Evolutionary conservation across 2,888 invertebrate genomes (phyloP).

Genomic region (Ypsolopha sequella): DNA sequence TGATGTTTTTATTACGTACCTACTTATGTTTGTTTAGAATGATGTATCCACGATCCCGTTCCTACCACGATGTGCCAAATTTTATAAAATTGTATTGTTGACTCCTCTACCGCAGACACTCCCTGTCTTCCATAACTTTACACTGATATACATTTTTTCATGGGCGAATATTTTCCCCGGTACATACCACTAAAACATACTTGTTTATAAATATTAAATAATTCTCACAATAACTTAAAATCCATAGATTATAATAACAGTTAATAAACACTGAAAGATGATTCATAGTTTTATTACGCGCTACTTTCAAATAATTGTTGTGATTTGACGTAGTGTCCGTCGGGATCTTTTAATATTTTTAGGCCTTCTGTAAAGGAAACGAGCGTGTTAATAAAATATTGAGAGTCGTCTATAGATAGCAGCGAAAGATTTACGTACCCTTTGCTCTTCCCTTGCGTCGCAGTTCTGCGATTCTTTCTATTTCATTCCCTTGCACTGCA

Average conservation of each 20-base stretch:
- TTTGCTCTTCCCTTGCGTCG: conserved; percentile 54
- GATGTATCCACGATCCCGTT: conserved; percentile 35
- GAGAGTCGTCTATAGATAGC: neutral
- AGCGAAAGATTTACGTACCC: conserved; percentile 23
- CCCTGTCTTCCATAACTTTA: conserved; percentile 60
- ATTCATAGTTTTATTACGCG: conserved; percentile 21
- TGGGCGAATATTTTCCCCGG: conserved; percentile 12
- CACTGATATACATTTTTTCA: conserved; percentile 14
- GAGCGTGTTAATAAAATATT: neutral
- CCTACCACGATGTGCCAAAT: conserved; percentile 59
- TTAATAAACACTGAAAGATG: conserved; percentile 55
- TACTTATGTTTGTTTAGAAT: neutral
- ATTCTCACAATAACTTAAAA: conserved; percentile 61
- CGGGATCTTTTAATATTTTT: conserved; percentile 44
- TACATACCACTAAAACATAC: conserved; percentile 34
- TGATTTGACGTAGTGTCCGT: conserved; percentile 32
- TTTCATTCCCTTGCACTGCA: conserved; percentile 39
- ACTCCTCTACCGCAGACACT: conserved; percentile 13
- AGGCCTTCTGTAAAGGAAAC: conserved; percentile 46
- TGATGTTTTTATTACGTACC: too few species aligned
- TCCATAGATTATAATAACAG: conserved; percentile 38
- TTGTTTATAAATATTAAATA: conserved; percentile 56
- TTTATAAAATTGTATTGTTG: conserved; percentile 31
- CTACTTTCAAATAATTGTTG: conserved; percentile 40
- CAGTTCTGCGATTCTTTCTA: conserved; percentile 53